A percentile compares a stretch with the other conserved stretches of the same genome.
Evolutionary conservation across 2,888 invertebrate species (phyloP).

Genomic region (Mimumesa dahlbomi): DNA sequence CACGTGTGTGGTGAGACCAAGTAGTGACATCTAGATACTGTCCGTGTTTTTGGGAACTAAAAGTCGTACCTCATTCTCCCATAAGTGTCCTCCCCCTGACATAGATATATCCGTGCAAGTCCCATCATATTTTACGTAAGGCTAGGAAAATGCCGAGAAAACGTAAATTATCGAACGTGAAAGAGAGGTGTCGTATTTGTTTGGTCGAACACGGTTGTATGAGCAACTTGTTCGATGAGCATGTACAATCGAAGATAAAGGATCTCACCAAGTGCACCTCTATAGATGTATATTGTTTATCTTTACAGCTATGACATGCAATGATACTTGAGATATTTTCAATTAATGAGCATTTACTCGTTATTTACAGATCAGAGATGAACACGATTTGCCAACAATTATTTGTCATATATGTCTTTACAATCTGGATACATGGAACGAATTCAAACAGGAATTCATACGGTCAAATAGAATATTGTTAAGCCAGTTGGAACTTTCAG

Average conservation of each 20-base stretch:
- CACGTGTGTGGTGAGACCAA: too few relatives aligned
- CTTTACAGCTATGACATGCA: too few relatives aligned
- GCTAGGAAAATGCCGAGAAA: conserved; percentile 55
- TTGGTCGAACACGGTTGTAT: conserved; percentile 70
- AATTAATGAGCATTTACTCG: neutral
- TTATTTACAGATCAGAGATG: conserved; percentile 68
- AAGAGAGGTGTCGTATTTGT: conserved; percentile 74
- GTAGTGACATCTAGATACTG: too few relatives aligned
- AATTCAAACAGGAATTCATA: conserved; percentile 75
- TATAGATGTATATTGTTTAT: conserved; percentile 70
- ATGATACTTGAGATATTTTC: neutral
- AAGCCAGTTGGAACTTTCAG: conserved; percentile 61
- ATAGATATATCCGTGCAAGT: too few relatives aligned
- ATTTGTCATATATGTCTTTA: conserved; percentile 77
- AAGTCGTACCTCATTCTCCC: too few relatives aligned
- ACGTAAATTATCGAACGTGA: conserved; percentile 67
- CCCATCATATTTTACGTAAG: too few relatives aligned
- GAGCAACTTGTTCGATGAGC: conserved; percentile 68
- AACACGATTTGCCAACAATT: conserved; percentile 68
- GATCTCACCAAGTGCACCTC: conserved; percentile 71
- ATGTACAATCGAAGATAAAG: conserved; percentile 66
- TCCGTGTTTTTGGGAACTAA: too few relatives aligned
- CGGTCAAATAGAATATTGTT: conserved; percentile 68
- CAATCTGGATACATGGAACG: conserved; percentile 76
- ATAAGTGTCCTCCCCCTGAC: too few relatives aligned